Percentiles rank a stretch among this genome's conserved stretches.
These are phyloP conservation scores for Neoarius graeffei DNA, from an alignment of 2,113 vertebrate species.

Conservation along the genomic window DNA sequence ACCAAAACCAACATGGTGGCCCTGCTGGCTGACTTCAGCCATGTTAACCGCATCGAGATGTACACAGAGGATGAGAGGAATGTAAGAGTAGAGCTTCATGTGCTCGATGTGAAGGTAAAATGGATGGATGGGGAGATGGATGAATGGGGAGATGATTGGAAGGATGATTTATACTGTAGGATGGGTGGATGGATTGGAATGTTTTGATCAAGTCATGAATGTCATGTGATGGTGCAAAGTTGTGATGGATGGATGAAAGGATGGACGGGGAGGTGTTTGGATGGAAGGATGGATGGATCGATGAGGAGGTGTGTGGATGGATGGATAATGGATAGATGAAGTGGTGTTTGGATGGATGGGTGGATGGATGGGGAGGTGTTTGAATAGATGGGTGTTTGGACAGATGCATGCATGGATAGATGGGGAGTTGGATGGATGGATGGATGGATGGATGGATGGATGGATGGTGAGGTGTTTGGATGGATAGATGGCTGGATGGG, in stretches of 20 bases:
- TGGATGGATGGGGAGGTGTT: background rate
- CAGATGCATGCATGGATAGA: background rate
- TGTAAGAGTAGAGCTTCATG: slow-evolving; percentile 92
- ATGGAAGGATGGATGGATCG: background rate
- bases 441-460: background rate
- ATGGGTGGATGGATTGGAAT: background rate
- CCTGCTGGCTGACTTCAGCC: slow-evolving; percentile 96
- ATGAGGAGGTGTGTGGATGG: background rate
- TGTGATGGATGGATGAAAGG: background rate
- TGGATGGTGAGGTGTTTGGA: background rate
- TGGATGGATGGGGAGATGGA: background rate
- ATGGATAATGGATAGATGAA: background rate
- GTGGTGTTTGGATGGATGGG: background rate
- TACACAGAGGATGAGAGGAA: slow-evolving; percentile 89
- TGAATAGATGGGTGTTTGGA: background rate
- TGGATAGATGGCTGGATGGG: background rate
- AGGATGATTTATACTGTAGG: background rate
- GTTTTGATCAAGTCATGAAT: background rate
- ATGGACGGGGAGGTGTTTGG: background rate
- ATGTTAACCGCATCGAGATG: slow-evolving; percentile 98
- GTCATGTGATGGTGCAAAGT: no score
- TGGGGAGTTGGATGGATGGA: background rate
- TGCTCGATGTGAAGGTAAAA: slow-evolving; percentile 92
- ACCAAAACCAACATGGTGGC: slow-evolving; percentile 96
- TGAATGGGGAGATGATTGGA: background rate